phyloP scores from a whole-genome alignment of 2,797 vertebrate species.

The Labeo calbasu region DNA sequence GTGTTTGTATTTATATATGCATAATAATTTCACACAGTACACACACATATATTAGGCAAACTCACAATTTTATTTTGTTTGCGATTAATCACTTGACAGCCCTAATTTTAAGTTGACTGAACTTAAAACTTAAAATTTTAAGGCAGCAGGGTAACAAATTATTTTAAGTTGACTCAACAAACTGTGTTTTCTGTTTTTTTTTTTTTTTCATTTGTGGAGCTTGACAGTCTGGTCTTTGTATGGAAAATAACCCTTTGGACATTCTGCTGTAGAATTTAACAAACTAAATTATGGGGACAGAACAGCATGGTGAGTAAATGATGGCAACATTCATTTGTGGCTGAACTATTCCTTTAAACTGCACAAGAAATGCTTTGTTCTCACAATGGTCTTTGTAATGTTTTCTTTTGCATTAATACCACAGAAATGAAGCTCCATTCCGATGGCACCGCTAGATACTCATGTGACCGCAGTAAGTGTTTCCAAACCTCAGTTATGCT shows the following conservation, averaged over 20 bases:
- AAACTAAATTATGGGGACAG: background rate
- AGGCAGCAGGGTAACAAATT: no score
- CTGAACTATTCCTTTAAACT: background rate
- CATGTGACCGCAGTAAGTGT: slow-evolving; percentile 1
- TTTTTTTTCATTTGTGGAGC: background rate
- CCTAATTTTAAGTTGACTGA: no score
- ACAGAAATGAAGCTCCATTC: slow-evolving; percentile 6
- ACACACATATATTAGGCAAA: no score
- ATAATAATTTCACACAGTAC: no score
- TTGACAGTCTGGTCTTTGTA: background rate
- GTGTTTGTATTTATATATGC: no score
- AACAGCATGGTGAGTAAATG: slow-evolving; percentile 1
- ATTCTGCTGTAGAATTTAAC: background rate
- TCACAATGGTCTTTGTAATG: background rate
- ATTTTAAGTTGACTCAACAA: no score
- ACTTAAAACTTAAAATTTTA: no score
- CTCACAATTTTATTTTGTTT: no score
- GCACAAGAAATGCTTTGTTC: background rate
- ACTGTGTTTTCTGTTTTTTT: no score
- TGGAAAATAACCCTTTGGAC: background rate
- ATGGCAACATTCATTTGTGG: background rate
- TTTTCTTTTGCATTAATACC: slow-evolving; percentile 7
- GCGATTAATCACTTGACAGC: no score
- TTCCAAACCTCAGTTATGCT: slow-evolving; percentile 17
- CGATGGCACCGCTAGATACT: background rate